Conservation (phyloP, 2,888 invertebrate species). For the Lepidonotus clava region DNA sequence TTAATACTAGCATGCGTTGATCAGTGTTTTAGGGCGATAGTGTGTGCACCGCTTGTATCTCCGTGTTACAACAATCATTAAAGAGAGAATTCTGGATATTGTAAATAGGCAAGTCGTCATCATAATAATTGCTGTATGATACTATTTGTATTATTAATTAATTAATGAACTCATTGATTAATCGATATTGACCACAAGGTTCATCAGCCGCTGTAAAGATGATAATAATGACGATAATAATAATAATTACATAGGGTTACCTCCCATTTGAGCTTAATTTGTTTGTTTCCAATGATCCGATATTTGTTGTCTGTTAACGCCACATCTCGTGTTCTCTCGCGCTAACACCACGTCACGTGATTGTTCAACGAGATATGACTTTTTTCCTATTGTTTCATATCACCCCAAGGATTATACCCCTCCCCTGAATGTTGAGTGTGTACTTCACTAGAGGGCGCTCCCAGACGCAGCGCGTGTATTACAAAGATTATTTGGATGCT, state of each 20-base stretch:
- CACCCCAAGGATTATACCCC: conserved; percentile 7
- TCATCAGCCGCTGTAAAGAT: no score
- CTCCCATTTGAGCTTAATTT: conserved; percentile 44
- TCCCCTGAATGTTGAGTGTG: conserved; percentile 17
- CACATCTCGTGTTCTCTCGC: conserved; percentile 40
- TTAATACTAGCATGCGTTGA: neutral
- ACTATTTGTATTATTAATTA: conserved; percentile 11
- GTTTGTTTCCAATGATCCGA: conserved; percentile 25
- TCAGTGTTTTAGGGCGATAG: conserved; percentile 10
- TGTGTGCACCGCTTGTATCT: conserved; percentile 9
- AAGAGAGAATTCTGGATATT: conserved; percentile 1
- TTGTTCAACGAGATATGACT: neutral
- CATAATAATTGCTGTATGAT: conserved; percentile 15
- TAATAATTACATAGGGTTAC: neutral
- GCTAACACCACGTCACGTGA: conserved; percentile 3
- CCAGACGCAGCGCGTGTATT: conserved; percentile 14
- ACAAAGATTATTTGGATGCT: conserved; percentile 45
- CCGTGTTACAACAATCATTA: neutral
- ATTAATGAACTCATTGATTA: neutral
- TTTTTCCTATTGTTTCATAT: conserved; percentile 23
- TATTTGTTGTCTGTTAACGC: conserved; percentile 44
- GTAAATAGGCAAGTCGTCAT: conserved; percentile 34
- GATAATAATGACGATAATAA: neutral
- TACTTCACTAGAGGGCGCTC: neutral
- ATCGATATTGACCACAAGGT: no score